phyloP scores from a whole-genome alignment of 2,113 vertebrate genomes.

The Lamprotornis superbus region DNA sequence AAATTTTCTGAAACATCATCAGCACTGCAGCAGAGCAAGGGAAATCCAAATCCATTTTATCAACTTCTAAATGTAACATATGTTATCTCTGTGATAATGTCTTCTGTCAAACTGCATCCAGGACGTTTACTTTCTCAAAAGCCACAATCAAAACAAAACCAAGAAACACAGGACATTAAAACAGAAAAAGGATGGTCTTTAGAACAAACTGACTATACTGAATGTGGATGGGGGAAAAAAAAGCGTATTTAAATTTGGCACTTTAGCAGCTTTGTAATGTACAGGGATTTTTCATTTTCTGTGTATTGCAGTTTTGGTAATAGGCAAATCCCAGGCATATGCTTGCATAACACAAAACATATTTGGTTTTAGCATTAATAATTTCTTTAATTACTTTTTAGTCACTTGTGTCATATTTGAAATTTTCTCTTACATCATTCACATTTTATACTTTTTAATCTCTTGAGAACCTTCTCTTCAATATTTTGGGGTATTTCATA shows the following conservation, averaged over 20 bases:
- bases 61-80: not conserved
- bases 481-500: not conserved
- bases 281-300: conserved; percentile 24
- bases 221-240: not conserved
- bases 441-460: conserved; percentile 26
- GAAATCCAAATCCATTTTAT: not conserved
- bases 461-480: not conserved
- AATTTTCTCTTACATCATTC: conserved; percentile 3
- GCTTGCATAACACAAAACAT: conserved; percentile 9
- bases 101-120: not conserved
- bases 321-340: conserved; percentile 8
- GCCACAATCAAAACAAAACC: not conserved
- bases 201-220: not conserved
- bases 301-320: conserved; percentile 45
- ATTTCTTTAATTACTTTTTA: conserved; percentile 57
- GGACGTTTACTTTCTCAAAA: not conserved
- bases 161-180: not conserved
- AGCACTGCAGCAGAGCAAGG: not conserved
- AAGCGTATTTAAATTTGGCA: not conserved
- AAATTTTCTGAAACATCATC: not conserved
- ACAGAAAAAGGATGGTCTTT: not conserved
- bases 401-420: conserved; percentile 15
- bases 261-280: conserved; percentile 8
- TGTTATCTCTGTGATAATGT: not conserved
- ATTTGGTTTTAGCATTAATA: conserved; percentile 30